These are phyloP conservation scores for Scaptomyza parva DNA, from an alignment of 2,888 invertebrate genomes.

Conservation along the genomic window DNA sequence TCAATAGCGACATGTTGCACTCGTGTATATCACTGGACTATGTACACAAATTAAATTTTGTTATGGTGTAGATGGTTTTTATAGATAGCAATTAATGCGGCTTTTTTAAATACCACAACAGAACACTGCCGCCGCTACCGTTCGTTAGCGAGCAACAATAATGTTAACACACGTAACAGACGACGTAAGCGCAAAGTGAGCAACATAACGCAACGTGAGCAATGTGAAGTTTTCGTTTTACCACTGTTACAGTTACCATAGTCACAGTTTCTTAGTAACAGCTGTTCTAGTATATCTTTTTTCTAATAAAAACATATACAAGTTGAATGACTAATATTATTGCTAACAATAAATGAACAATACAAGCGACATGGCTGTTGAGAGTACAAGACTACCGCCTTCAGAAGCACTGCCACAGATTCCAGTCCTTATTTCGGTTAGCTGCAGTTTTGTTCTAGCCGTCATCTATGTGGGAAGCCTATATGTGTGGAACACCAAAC, in stretches of 20 bases:
- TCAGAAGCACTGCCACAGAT: slow-evolving; percentile 64
- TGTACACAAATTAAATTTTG: slow-evolving; percentile 27
- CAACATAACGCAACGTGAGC: background rate
- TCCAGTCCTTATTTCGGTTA: slow-evolving; percentile 87
- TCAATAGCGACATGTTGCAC: slow-evolving; percentile 65
- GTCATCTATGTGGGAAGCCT: slow-evolving; percentile 93
- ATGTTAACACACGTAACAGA: slow-evolving; percentile 6
- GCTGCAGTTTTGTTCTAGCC: slow-evolving; percentile 91
- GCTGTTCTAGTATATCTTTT: slow-evolving; percentile 45
- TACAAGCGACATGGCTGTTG: slow-evolving; percentile 39
- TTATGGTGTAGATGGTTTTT: slow-evolving; percentile 16
- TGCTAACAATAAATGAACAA: slow-evolving; percentile 35
- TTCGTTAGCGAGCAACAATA: slow-evolving; percentile 20
- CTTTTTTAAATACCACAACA: slow-evolving; percentile 54
- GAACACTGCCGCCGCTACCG: slow-evolving; percentile 36
- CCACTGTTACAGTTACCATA: background rate
- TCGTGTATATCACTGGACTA: slow-evolving; percentile 13
- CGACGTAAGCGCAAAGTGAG: slow-evolving; percentile 15
- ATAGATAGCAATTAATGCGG: slow-evolving; percentile 28
- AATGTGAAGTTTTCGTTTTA: background rate
- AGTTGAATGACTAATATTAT: slow-evolving; percentile 25
- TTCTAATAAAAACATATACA: slow-evolving; percentile 10
- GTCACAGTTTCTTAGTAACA: slow-evolving; percentile 28
- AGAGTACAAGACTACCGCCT: slow-evolving; percentile 15
- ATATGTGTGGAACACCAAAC: slow-evolving; percentile 93